A percentile compares a stretch with the other conserved stretches of the same genome.
phyloP scores from a whole-genome alignment of 2,888 invertebrate genomes.

The Tachina grossa region DNA sequence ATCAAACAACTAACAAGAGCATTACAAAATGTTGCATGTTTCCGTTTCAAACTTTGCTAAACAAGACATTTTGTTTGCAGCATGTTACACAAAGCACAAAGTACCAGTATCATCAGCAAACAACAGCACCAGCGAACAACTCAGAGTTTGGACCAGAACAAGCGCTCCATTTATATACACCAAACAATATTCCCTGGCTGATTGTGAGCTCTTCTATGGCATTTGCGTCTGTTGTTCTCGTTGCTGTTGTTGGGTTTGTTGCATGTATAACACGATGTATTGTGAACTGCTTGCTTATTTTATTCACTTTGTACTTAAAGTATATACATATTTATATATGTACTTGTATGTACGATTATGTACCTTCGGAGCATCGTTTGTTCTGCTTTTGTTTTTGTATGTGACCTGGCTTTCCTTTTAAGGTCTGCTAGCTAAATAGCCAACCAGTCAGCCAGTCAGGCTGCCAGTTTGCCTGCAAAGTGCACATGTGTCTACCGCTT shows the following conservation, averaged over 20 bases:
- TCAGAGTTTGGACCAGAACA: conserved; percentile 10
- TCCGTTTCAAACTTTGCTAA: conserved; percentile 81
- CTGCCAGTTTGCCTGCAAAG: conserved; percentile 40
- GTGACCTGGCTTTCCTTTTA: conserved; percentile 60
- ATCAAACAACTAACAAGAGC: conserved; percentile 69
- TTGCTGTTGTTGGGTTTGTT: conserved; percentile 51
- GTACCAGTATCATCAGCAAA: conserved; percentile 28
- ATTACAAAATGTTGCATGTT: conserved; percentile 77
- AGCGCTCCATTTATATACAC: conserved; percentile 48
- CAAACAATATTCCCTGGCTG: conserved; percentile 27
- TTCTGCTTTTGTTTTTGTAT: conserved; percentile 17
- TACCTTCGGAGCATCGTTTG: conserved; percentile 34
- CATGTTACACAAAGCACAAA: conserved; percentile 62
- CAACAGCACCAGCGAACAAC: conserved; percentile 1
- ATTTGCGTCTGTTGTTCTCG: conserved; percentile 18
- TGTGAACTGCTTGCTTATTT: conserved; percentile 56
- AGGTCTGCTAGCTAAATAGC: conserved; percentile 35
- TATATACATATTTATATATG: conserved; percentile 7
- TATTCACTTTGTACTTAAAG: conserved; percentile 40
- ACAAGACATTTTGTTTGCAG: conserved; percentile 78
- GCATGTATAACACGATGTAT: conserved; percentile 64
- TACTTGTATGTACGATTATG: too few species aligned
- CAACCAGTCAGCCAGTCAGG: conserved; percentile 9
- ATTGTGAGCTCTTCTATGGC: not conserved
- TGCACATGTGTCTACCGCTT: conserved; percentile 55